phyloP scores from a whole-genome alignment of 1,140 invertebrate species.

The Dufourea novaeangliae region DNA sequence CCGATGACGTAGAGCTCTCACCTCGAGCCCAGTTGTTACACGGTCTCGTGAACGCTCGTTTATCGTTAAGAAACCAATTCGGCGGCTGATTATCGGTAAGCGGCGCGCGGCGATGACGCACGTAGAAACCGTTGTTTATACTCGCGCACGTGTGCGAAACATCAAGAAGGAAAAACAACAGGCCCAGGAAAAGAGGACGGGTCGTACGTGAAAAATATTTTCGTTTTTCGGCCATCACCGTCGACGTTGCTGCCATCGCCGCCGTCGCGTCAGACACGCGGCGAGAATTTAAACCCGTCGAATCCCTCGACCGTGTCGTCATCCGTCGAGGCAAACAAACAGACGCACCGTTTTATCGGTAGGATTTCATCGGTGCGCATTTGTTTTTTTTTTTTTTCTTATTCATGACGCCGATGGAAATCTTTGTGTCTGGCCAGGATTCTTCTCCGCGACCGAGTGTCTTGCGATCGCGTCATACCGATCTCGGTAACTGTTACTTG shows the following conservation, averaged over 20 bases:
- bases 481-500: no score
- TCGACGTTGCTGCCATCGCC: no score
- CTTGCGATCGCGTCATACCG: background rate
- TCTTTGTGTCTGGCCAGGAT: no score
- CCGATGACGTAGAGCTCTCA: constrained; percentile 43
- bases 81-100: constrained; percentile 46
- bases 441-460: constrained; percentile 6
- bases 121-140: constrained; percentile 22
- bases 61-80: constrained; percentile 39
- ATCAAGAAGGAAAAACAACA: constrained; percentile 51
- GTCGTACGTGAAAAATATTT: constrained; percentile 48
- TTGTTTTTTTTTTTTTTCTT: no score
- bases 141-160: constrained; percentile 34
- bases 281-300: constrained; percentile 7
- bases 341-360: constrained; percentile 41
- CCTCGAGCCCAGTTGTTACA: constrained; percentile 34
- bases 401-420: no score
- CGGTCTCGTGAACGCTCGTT: background rate
- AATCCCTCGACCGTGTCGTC: constrained; percentile 33
- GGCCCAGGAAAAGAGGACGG: background rate
- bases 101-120: constrained; percentile 43
- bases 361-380: background rate
- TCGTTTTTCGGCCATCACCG: constrained; percentile 24
- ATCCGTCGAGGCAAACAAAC: constrained; percentile 14
- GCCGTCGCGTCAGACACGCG: no score